phyloP scores from a whole-genome alignment of 2,888 invertebrate genomes.

The Hirtodrosophila duncani region DNA sequence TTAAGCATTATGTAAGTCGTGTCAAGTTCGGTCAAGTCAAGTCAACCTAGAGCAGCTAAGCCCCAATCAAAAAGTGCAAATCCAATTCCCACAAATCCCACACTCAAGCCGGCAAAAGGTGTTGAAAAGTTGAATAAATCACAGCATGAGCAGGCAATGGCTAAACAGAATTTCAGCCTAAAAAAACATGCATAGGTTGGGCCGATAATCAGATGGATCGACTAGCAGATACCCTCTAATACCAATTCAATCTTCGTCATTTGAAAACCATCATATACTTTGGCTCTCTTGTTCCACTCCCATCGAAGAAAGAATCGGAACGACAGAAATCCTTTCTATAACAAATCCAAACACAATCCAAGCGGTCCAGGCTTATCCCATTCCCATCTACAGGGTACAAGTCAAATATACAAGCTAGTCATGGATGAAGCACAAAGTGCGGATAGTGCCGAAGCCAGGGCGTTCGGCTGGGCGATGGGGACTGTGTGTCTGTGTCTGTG shows the following conservation, averaged over 20 bases:
- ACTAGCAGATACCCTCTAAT: slow-evolving; percentile 7
- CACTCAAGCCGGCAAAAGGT: slow-evolving; percentile 9
- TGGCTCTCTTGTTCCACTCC: too few species aligned
- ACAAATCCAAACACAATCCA: too few species aligned
- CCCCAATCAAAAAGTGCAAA: not conserved
- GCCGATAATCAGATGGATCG: not conserved
- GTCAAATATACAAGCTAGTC: slow-evolving; percentile 6
- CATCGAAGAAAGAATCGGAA: too few species aligned
- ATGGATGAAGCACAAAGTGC: not conserved
- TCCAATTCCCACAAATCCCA: slow-evolving; percentile 1
- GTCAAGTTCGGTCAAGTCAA: too few species aligned
- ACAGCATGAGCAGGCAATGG: slow-evolving; percentile 15
- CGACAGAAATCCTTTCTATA: too few species aligned
- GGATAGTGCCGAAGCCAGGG: not conserved
- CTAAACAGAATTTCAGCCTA: too few species aligned
- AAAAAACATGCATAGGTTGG: not conserved
- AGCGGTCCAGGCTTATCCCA: too few species aligned
- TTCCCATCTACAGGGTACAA: too few species aligned
- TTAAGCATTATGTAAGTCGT: too few species aligned
- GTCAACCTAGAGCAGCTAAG: too few species aligned
- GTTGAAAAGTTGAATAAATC: slow-evolving; percentile 58
- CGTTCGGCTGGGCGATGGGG: not conserved
- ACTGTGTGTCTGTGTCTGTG: not conserved
- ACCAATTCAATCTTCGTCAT: too few species aligned
- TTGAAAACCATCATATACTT: too few species aligned